Evolutionary conservation across 1,140 invertebrate genomes (phyloP).

Genomic region (Bombus balteatus): DNA sequence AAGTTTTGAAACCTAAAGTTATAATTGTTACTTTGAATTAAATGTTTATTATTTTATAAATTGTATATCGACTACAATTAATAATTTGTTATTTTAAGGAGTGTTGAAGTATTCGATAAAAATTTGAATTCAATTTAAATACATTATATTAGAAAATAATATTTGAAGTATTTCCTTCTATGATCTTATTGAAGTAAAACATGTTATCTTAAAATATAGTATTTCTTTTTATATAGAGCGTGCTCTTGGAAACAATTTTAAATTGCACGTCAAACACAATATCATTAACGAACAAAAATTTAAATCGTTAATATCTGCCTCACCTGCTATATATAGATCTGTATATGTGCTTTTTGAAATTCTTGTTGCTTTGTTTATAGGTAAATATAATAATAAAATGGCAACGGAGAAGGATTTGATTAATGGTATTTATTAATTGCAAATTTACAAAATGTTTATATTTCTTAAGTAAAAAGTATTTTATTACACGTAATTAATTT

Average conservation of each 20-base stretch:
- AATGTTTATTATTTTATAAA: background rate
- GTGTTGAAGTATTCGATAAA: background rate
- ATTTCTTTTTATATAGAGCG: too few species aligned
- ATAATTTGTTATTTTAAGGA: background rate
- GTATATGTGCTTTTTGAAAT: background rate
- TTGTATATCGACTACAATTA: background rate
- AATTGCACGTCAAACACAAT: background rate
- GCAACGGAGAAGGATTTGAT: constrained; percentile 79
- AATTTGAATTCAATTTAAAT: background rate
- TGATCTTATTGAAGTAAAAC: background rate
- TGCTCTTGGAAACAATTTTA: constrained; percentile 21
- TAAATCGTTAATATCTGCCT: background rate
- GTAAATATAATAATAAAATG: constrained; percentile 53
- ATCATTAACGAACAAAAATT: background rate
- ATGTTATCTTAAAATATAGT: background rate
- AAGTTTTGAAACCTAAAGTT: background rate
- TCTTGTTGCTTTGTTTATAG: background rate
- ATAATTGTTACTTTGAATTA: background rate
- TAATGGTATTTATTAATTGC: constrained; percentile 70
- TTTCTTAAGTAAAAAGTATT: constrained; percentile 11
- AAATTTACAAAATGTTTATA: background rate
- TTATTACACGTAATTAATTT: background rate
- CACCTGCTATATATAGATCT: background rate
- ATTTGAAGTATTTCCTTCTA: background rate
- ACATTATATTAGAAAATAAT: background rate